These are phyloP conservation scores for Cacoxenus indagator DNA, from an alignment of 2,888 invertebrate species.

Conservation along the genomic window DNA sequence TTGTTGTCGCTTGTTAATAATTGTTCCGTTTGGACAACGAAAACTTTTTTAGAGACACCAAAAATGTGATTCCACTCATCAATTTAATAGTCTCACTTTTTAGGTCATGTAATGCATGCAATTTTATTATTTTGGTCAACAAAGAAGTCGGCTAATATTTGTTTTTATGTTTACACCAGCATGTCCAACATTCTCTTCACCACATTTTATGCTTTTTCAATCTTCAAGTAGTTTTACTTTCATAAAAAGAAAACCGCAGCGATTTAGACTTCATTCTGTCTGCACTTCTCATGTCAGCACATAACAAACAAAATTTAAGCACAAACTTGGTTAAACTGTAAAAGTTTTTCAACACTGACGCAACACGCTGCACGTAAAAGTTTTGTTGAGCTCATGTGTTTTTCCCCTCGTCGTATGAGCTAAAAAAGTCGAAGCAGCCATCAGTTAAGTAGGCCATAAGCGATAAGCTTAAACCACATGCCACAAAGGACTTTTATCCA, in stretches of 20 bases:
- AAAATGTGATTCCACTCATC: not conserved
- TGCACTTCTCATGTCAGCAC: too few relatives aligned
- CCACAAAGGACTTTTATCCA: not conserved
- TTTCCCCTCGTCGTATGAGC: not conserved
- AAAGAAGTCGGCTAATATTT: too few relatives aligned
- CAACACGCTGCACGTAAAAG: not conserved
- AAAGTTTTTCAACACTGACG: too few relatives aligned
- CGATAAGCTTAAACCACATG: not conserved
- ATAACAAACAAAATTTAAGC: too few relatives aligned
- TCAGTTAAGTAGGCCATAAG: not conserved
- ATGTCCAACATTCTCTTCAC: not conserved
- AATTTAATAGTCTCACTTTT: not conserved
- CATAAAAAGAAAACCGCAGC: too few relatives aligned
- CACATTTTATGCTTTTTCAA: too few relatives aligned
- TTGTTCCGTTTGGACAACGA: not conserved
- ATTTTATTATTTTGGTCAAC: not conserved
- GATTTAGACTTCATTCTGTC: too few relatives aligned
- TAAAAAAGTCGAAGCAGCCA: not conserved
- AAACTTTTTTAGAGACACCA: not conserved
- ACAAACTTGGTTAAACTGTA: too few relatives aligned
- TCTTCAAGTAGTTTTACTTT: too few relatives aligned
- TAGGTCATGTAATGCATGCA: not conserved
- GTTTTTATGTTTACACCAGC: too few relatives aligned
- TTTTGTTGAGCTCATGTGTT: not conserved
- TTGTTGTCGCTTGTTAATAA: constrained; percentile 5